Base-by-base conservation (phyloP, 2,888 invertebrate species). In the Pollenia angustigena region DNA sequence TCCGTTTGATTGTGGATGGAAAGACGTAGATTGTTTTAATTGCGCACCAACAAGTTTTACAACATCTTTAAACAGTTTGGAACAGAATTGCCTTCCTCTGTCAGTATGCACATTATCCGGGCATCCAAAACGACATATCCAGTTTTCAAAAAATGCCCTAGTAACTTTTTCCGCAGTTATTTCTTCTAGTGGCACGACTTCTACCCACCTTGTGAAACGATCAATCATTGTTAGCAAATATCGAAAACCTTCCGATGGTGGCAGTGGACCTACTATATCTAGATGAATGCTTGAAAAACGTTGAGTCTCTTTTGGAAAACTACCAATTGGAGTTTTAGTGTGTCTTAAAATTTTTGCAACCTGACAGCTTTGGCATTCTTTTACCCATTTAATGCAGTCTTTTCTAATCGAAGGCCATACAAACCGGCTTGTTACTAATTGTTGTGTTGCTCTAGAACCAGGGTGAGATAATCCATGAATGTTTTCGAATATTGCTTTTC, bases 181-280 rank as follows among this genome's bases (percentile, higher is more conserved):
- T 48, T 11, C 54, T 18, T 71, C 23, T 44, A 71, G 12, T 42
- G 42, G 18, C 2, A 56, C 23, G 18, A 56, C 71, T 44, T 54
- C 56, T 8, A 68, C 40, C 68, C 68, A 52, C 52, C 32, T 52
- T 14, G 68, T 68, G 16, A 52, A 9, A 9, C 52, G 68, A 68
- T 68, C 68, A 6, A 52, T 69, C 68, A 69, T 69, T 23, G 50
- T 69, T 14, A 69, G 10, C 12, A 69, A 40, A 23, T 69, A 66
- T 1, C 18, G 48, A 16, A 23, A 69, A 52, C 68, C 68, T 69
- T 50, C 52, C 10, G 69, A 54, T 14, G 54, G 12, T 54, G 40
- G 42, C 4, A 69, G 52, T 10, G 52, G 40, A 4, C 46, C 56
- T 16, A 58, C 71, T n/a, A 56, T 71, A 9, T 71, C 56, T 3